Conservation (phyloP, 2,113 vertebrate genomes). For the Gymnogyps californianus region DNA sequence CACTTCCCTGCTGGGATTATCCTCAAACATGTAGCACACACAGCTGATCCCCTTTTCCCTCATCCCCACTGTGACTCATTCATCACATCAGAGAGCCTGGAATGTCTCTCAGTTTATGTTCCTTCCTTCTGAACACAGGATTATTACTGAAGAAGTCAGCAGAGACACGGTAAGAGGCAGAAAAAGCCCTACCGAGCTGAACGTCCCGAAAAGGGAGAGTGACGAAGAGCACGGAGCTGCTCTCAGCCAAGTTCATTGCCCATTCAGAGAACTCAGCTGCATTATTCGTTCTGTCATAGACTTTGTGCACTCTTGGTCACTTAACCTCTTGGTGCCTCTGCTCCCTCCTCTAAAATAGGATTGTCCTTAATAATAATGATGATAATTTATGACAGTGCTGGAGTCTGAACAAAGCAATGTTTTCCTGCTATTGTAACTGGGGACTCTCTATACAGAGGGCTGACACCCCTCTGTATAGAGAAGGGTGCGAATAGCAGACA, state of each 20-base stretch:
- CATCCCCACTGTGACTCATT: neutral
- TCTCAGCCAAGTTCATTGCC: neutral
- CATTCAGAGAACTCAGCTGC: neutral
- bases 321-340: neutral
- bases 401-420: neutral
- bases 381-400: neutral
- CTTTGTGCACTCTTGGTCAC: neutral
- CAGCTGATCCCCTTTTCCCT: neutral
- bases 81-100: neutral
- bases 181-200: neutral
- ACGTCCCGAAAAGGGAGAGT: neutral
- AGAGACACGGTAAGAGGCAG: neutral
- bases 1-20: neutral
- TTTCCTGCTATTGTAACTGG: neutral
- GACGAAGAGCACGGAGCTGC: neutral
- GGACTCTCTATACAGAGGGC: neutral
- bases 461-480: neutral
- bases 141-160: neutral
- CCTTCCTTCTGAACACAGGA: neutral
- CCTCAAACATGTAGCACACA: neutral
- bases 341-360: neutral
- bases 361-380: neutral
- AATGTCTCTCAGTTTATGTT: neutral
- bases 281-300: neutral
- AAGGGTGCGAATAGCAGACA: neutral